A percentile compares a stretch with the other conserved stretches of the same genome.
phyloP scores from a whole-genome alignment of 2,888 invertebrate genomes.

The Nomada lathburiana region DNA sequence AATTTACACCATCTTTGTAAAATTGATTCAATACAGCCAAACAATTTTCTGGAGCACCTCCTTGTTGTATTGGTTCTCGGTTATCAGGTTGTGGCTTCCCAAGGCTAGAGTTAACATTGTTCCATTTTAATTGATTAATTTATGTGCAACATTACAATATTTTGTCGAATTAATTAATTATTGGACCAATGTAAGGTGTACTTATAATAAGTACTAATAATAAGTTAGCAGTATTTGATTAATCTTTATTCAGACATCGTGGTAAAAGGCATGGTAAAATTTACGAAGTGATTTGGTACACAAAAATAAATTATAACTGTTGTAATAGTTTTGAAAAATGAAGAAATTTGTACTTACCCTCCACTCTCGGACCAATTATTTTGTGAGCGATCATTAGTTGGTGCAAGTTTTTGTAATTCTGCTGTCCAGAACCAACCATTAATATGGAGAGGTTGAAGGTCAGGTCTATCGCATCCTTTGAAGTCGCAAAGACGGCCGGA shows the following conservation, averaged over 20 bases:
- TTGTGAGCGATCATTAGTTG: slow-evolving; percentile 92
- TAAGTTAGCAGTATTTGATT: no score
- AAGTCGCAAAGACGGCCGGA: slow-evolving; percentile 95
- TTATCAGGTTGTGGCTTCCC: slow-evolving; percentile 95
- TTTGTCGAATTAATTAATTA: no score
- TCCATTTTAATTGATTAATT: not conserved
- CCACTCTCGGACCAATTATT: slow-evolving; percentile 96
- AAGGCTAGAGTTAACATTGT: slow-evolving; percentile 84
- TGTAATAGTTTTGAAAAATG: not conserved
- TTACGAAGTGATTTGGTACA: no score
- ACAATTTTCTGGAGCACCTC: slow-evolving; percentile 94
- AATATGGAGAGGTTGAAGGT: slow-evolving; percentile 91
- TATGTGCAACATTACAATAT: not conserved
- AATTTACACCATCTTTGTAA: slow-evolving; percentile 95
- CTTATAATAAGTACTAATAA: no score
- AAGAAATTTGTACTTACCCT: slow-evolving; percentile 85
- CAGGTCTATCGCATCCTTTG: slow-evolving; percentile 94
- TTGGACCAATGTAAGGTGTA: no score
- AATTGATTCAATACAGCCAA: slow-evolving; percentile 94
- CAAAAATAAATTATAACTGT: no score
- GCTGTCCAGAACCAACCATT: slow-evolving; percentile 98
- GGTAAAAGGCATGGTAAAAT: no score
- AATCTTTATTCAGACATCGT: no score
- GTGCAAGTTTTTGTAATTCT: slow-evolving; percentile 93
- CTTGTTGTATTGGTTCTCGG: slow-evolving; percentile 90